Percentiles rank a stretch among this genome's conserved stretches.
These are phyloP conservation scores for Elachura formosa DNA, from an alignment of 2,113 vertebrate species.

Conservation along the genomic window DNA sequence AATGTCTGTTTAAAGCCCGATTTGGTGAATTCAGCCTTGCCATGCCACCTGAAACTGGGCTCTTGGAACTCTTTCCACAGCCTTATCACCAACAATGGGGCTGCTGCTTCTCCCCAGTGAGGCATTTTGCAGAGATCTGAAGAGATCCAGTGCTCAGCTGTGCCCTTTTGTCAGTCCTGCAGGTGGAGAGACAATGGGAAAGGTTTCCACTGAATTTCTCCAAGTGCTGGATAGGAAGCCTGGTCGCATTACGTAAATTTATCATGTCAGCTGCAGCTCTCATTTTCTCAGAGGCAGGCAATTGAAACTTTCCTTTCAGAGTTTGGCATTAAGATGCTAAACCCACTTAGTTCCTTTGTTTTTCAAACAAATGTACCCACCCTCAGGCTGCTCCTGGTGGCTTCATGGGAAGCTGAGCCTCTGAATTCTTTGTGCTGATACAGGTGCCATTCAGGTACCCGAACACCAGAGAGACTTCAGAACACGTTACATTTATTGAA, in stretches of 20 bases:
- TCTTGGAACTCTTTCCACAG: not conserved
- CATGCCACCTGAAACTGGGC: not conserved
- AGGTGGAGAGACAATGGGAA: not conserved
- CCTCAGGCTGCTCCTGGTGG: not conserved
- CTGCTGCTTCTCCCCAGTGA: not conserved
- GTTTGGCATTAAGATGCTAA: not conserved
- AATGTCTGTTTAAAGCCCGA: not conserved
- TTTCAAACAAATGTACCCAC: not conserved
- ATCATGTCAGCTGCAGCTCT: accelerated
- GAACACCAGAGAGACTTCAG: not conserved
- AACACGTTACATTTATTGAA: not conserved
- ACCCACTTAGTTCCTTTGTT: not conserved
- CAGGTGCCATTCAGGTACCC: not conserved
- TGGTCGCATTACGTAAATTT: not conserved
- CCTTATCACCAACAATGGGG: not conserved
- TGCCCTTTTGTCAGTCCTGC: not conserved
- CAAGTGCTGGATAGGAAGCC: not conserved
- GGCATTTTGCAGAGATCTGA: not conserved
- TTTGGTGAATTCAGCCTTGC: not conserved
- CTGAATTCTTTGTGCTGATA: not conserved
- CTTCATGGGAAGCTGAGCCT: not conserved
- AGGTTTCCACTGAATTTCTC: not conserved
- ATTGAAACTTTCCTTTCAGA: not conserved
- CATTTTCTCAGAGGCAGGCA: not conserved
- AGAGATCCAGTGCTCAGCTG: not conserved